phyloP scores from a whole-genome alignment of 2,888 invertebrate genomes.

The Boloria euphrosyne region DNA sequence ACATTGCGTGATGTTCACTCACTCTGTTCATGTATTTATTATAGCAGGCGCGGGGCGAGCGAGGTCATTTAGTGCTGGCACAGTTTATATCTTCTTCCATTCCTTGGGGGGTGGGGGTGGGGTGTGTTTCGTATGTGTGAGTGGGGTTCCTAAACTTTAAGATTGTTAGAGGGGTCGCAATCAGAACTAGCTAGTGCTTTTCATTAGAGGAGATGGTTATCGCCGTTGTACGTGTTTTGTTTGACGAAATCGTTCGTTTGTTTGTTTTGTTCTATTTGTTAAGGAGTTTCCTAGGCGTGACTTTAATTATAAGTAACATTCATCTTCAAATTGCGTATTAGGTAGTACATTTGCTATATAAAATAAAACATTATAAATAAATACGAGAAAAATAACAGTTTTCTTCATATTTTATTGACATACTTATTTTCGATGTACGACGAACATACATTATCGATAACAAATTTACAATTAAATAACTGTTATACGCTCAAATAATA shows the following conservation, averaged over 20 bases:
- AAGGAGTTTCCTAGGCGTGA: constrained; percentile 37
- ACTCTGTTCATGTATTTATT: constrained; percentile 42
- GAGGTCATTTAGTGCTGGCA: constrained; percentile 50
- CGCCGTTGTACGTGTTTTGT: constrained; percentile 68
- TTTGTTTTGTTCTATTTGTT: constrained; percentile 53
- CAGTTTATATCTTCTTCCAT: constrained; percentile 61
- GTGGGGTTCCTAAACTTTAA: constrained; percentile 72
- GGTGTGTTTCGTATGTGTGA: constrained; percentile 56
- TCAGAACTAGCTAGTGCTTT: constrained; percentile 73
- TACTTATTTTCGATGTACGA: background rate
- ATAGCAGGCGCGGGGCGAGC: constrained; percentile 45
- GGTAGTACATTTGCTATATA: too few species aligned
- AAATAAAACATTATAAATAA: too few species aligned
- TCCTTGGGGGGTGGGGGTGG: constrained; percentile 60
- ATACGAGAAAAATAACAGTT: background rate
- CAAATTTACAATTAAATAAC: too few species aligned
- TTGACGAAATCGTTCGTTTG: constrained; percentile 60
- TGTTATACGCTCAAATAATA: too few species aligned
- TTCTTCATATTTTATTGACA: background rate
- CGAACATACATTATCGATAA: too few species aligned
- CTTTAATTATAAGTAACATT: constrained; percentile 31
- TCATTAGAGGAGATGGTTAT: constrained; percentile 79
- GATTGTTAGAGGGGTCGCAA: constrained; percentile 80
- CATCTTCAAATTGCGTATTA: background rate
- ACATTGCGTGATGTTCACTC: constrained; percentile 50